A percentile compares a stretch with the other conserved stretches of the same genome.
These are phyloP conservation scores for Capreolus pygargus DNA, from an alignment of 2,113 vertebrate genomes.

Conservation along the genomic window DNA sequence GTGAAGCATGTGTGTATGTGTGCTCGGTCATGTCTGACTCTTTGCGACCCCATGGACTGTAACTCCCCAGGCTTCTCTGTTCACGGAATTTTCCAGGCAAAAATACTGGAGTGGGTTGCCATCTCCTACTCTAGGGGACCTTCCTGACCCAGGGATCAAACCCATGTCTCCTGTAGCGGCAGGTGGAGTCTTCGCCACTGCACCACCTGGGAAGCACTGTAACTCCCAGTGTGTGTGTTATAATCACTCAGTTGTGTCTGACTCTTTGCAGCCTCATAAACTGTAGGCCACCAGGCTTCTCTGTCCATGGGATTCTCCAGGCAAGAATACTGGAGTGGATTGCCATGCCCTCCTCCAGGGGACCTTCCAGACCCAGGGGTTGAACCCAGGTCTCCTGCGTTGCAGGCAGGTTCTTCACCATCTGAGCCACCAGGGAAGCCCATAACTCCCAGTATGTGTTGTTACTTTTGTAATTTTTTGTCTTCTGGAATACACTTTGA, in stretches of 20 bases:
- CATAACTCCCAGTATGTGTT: neutral
- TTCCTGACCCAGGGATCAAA: neutral
- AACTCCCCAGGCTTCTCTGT: neutral
- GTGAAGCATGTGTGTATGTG: neutral
- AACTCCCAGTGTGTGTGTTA: neutral
- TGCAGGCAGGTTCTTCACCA: neutral
- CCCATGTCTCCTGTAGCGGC: neutral
- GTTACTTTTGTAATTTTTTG: neutral
- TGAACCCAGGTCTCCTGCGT: neutral
- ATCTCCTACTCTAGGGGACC: neutral
- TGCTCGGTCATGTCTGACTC: neutral
- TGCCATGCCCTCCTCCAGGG: neutral
- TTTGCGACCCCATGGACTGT: neutral
- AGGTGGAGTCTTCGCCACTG: neutral
- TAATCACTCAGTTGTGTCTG: neutral
- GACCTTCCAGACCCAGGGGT: neutral
- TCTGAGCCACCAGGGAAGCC: neutral
- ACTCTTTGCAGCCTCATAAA: neutral
- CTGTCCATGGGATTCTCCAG: neutral
- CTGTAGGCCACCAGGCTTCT: neutral
- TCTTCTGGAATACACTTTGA: neutral
- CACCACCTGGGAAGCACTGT: neutral
- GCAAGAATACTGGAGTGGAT: neutral
- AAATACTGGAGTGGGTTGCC: neutral
- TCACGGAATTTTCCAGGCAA: neutral